Conservation (phyloP, 2,113 vertebrate species). For the Morone saxatilis region DNA sequence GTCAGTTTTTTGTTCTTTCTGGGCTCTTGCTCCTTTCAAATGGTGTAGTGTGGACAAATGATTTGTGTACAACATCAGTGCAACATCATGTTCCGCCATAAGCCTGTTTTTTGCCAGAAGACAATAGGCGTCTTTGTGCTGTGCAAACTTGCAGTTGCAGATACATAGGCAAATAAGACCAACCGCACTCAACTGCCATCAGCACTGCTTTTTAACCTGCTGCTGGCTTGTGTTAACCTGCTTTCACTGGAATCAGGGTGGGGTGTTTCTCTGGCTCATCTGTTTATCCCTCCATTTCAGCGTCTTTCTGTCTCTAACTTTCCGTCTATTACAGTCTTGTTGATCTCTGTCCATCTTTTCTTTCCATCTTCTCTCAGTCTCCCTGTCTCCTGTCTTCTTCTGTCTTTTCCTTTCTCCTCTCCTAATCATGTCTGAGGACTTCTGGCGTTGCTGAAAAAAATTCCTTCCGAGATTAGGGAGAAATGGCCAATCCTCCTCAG, state of each 20-base stretch:
- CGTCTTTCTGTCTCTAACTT: neutral
- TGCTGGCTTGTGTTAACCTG: constrained; percentile 58
- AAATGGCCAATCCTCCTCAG: constrained; percentile 67
- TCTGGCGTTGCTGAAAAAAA: constrained; percentile 54
- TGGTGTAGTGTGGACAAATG: constrained; percentile 12
- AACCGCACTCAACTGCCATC: constrained; percentile 67
- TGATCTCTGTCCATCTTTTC: constrained; percentile 10
- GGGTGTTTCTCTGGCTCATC: constrained; percentile 14
- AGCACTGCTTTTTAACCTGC: constrained; percentile 23
- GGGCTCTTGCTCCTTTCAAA: neutral
- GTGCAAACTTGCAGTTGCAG: constrained; percentile 36
- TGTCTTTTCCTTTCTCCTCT: constrained; percentile 19
- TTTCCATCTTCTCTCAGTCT: neutral
- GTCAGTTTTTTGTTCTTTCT: neutral
- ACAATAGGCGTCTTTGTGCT: constrained; percentile 72
- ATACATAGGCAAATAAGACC: constrained; percentile 74
- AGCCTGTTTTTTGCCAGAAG: constrained; percentile 39
- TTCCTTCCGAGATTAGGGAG: constrained; percentile 80
- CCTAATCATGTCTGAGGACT: constrained; percentile 37
- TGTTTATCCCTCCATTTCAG: neutral
- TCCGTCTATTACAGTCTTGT: neutral
- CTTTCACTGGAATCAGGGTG: constrained; percentile 47
- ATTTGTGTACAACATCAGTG: constrained; percentile 26
- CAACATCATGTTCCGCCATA: constrained; percentile 34
- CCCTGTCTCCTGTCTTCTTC: neutral